phyloP scores from a whole-genome alignment of 2,797 vertebrate species.

The Lutjanus argentimaculatus region DNA sequence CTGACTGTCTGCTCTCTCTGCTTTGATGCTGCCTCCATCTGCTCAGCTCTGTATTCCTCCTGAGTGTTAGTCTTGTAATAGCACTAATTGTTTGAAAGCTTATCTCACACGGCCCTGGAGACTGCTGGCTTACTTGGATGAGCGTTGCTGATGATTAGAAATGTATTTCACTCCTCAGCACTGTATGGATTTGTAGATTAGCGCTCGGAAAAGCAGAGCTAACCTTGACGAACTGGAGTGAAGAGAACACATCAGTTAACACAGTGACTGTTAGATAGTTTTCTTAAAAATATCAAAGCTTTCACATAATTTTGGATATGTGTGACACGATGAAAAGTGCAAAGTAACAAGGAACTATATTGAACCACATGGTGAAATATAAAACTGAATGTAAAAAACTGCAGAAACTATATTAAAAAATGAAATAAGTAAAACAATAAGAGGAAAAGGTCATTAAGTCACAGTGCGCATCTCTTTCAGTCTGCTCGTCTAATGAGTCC shows the following conservation, averaged over 20 bases:
- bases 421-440: too few relatives aligned
- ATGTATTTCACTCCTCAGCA: conserved; percentile 30
- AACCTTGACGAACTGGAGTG: conserved; percentile 34
- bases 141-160: conserved; percentile 42
- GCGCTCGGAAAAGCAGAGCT: conserved; percentile 4
- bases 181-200: conserved; percentile 42
- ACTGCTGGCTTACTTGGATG: conserved; percentile 49
- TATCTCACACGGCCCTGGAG: conserved; percentile 50
- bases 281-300: not conserved
- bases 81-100: conserved; percentile 61
- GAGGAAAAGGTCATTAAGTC: too few relatives aligned
- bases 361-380: not conserved
- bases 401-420: too few relatives aligned
- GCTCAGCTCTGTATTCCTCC: conserved; percentile 39
- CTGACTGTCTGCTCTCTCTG: not conserved
- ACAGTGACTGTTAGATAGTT: not conserved
- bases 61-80: conserved; percentile 42
- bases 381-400: too few relatives aligned
- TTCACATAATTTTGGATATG: conserved; percentile 3
- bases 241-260: conserved; percentile 19
- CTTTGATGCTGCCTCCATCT: conserved; percentile 37
- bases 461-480: too few relatives aligned
- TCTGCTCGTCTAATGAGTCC: too few relatives aligned
- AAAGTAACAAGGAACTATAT: not conserved
- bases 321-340: too few relatives aligned